phyloP scores from a whole-genome alignment of 2,888 invertebrate genomes.

The Drosophila tripunctata region DNA sequence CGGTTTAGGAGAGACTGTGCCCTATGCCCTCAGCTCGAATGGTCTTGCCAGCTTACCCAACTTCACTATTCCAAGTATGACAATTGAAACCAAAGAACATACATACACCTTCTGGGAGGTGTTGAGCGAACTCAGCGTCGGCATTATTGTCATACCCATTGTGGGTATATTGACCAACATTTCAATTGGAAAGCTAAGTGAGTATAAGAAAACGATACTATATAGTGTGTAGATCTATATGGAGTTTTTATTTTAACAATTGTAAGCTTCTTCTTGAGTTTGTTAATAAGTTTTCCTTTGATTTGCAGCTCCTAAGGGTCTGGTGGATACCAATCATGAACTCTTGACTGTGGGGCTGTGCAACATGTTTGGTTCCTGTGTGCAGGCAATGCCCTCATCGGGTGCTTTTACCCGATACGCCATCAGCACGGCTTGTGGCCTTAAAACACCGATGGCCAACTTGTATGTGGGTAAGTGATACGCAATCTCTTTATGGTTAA shows the following conservation, averaged over 20 bases:
- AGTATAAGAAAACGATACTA: too few species aligned
- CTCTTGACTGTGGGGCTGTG: slow-evolving; percentile 93
- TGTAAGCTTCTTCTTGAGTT: neutral
- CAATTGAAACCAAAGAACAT: slow-evolving; percentile 86
- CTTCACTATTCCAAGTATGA: slow-evolving; percentile 88
- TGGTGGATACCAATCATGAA: slow-evolving; percentile 95
- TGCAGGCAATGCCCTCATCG: slow-evolving; percentile 94
- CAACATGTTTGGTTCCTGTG: slow-evolving; percentile 92
- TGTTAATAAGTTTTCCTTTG: neutral
- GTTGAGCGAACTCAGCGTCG: slow-evolving; percentile 89
- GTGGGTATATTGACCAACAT: slow-evolving; percentile 95
- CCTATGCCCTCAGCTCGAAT: slow-evolving; percentile 85
- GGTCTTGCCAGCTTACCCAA: slow-evolving; percentile 89
- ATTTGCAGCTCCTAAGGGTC: slow-evolving; percentile 87
- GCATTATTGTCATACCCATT: slow-evolving; percentile 92
- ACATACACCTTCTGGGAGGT: slow-evolving; percentile 87
- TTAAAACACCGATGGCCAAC: slow-evolving; percentile 90
- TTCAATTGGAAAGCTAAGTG: slow-evolving; percentile 97
- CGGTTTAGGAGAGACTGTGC: slow-evolving; percentile 85
- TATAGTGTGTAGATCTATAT: too few species aligned
- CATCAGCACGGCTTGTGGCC: slow-evolving; percentile 94
- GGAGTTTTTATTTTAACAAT: neutral
- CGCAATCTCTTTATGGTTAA: neutral
- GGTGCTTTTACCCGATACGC: slow-evolving; percentile 95
- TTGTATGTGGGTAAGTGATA: slow-evolving; percentile 78